These are phyloP conservation scores for Mamestra brassicae DNA, from an alignment of 2,888 invertebrate genomes.

Conservation along the genomic window DNA sequence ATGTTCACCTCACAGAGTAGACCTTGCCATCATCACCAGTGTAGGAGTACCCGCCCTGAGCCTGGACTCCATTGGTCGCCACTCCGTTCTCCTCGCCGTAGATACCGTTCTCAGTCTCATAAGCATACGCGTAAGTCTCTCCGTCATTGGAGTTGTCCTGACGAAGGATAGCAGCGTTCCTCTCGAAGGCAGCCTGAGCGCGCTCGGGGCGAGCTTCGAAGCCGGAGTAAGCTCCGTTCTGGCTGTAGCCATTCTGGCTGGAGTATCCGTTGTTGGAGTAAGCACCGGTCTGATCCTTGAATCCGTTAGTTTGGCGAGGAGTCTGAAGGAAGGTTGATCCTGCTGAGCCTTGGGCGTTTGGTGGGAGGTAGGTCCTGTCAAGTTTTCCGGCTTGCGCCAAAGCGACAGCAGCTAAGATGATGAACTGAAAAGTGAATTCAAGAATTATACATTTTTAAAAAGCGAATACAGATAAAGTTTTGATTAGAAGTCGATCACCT, in stretches of 20 bases:
- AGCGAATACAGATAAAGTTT: neutral
- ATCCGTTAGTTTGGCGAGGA: slow-evolving; percentile 54
- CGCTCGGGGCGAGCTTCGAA: slow-evolving; percentile 76
- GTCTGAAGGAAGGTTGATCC: slow-evolving; percentile 59
- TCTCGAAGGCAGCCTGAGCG: slow-evolving; percentile 82
- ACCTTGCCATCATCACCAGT: slow-evolving; percentile 87
- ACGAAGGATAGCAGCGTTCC: slow-evolving; percentile 84
- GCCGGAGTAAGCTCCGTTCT: slow-evolving; percentile 50
- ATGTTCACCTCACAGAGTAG: slow-evolving; percentile 82
- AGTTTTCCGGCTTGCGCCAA: slow-evolving; percentile 80
- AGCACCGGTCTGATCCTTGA: slow-evolving; percentile 56
- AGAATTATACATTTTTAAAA: too few species aligned
- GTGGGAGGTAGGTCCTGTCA: slow-evolving; percentile 84
- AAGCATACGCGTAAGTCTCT: slow-evolving; percentile 83
- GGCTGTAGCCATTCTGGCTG: slow-evolving; percentile 27
- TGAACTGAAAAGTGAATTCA: slow-evolving; percentile 73
- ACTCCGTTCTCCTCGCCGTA: slow-evolving; percentile 85
- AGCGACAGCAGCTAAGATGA: slow-evolving; percentile 77
- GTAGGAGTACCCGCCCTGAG: slow-evolving; percentile 86
- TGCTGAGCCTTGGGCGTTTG: slow-evolving; percentile 69
- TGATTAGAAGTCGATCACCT: too few species aligned
- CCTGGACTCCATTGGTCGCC: slow-evolving; percentile 84
- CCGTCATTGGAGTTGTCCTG: slow-evolving; percentile 83
- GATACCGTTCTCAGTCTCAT: slow-evolving; percentile 87
- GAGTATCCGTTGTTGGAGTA: slow-evolving; percentile 46